Conservation (phyloP, 1,140 invertebrate species). For the Drosophila albomicans region DNA sequence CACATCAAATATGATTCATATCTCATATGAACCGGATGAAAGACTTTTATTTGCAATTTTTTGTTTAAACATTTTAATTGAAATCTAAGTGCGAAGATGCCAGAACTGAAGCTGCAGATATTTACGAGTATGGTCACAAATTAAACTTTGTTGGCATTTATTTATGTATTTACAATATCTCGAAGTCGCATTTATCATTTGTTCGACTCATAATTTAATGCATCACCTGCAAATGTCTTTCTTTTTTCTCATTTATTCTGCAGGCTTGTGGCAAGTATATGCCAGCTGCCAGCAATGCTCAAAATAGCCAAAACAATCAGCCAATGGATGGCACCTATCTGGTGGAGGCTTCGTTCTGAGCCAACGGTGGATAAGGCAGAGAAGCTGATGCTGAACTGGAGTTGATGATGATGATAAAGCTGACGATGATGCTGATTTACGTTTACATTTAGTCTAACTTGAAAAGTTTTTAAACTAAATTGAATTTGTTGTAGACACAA, state of each 20-base stretch:
- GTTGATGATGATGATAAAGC: slow-evolving; percentile 21
- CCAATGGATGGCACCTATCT: slow-evolving; percentile 93
- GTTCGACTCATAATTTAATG: slow-evolving; percentile 40
- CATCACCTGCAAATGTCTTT: slow-evolving; percentile 13
- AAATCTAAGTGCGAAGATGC: background rate
- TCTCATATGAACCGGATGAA: background rate
- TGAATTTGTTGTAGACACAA: slow-evolving; percentile 68
- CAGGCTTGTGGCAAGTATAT: slow-evolving; percentile 93
- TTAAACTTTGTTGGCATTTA: slow-evolving; percentile 7
- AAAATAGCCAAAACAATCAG: slow-evolving; percentile 91
- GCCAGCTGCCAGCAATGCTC: slow-evolving; percentile 90
- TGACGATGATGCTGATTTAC: slow-evolving; percentile 67
- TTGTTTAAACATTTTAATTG: background rate
- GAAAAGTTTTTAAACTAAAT: slow-evolving; percentile 78
- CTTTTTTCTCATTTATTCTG: slow-evolving; percentile 43
- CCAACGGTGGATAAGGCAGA: slow-evolving; percentile 22
- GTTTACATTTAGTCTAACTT: slow-evolving; percentile 73
- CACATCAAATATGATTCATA: background rate
- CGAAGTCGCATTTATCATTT: background rate
- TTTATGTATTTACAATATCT: slow-evolving; percentile 24
- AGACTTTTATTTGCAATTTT: background rate
- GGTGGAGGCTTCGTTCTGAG: slow-evolving; percentile 91
- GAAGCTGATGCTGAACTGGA: slow-evolving; percentile 13
- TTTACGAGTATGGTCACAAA: background rate
- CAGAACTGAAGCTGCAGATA: background rate